phyloP scores from a whole-genome alignment of 64 coral and sea anemone genomes.

The Acropora tenuis region DNA sequence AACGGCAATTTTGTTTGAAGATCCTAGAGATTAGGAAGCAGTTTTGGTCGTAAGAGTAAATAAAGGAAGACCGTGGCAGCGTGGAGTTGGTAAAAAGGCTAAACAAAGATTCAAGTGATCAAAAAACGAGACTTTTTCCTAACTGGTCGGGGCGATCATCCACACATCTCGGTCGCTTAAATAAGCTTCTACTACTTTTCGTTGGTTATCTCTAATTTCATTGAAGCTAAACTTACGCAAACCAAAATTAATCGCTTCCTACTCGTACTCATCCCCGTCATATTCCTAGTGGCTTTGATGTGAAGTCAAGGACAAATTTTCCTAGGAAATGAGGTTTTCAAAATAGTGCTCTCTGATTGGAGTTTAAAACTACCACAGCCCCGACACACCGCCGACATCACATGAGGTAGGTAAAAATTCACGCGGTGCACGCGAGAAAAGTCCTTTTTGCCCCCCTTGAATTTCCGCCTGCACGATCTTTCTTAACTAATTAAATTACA shows the following conservation, averaged over 20 bases:
- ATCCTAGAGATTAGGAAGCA: background rate
- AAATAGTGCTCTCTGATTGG: background rate
- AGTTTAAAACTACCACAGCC: background rate
- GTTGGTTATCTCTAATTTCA: background rate
- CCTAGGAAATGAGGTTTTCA: background rate
- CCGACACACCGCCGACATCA: background rate
- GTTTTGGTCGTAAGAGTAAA: background rate
- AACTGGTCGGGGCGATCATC: background rate
- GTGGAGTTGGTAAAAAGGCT: background rate
- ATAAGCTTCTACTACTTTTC: background rate
- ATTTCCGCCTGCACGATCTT: background rate
- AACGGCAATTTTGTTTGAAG: background rate
- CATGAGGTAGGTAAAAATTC: background rate
- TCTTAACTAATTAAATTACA: background rate
- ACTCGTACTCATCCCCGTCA: background rate
- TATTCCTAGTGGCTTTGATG: background rate
- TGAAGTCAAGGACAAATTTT: background rate
- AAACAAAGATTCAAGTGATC: background rate
- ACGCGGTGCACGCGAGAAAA: background rate
- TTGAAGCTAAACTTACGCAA: background rate
- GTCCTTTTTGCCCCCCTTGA: background rate
- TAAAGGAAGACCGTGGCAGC: background rate
- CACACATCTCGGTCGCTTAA: background rate
- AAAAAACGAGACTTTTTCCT: background rate
- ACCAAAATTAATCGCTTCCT: background rate